Conservation (phyloP, 2,888 invertebrate genomes). For the Thereva nobilitata region DNA sequence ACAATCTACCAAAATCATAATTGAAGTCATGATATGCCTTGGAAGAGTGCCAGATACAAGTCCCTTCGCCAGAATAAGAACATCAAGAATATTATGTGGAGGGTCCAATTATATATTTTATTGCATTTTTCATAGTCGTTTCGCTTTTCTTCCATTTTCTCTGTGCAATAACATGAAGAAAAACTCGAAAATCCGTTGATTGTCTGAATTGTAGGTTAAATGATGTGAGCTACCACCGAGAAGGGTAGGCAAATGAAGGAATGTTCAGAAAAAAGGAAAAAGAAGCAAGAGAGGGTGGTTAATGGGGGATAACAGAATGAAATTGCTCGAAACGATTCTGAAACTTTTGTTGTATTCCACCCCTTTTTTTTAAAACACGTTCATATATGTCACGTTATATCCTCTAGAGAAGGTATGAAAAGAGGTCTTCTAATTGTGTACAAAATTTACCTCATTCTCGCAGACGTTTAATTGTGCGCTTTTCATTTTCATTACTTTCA, state of each 20-base stretch:
- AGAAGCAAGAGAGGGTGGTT: conserved; percentile 8
- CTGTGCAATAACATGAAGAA: conserved; percentile 8
- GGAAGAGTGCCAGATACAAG: too few relatives aligned
- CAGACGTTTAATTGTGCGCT: conserved; percentile 31
- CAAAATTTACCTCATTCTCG: conserved; percentile 29
- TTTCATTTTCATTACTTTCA: conserved; percentile 25
- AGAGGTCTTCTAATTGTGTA: conserved; percentile 26
- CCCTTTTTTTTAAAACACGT: conserved; percentile 4
- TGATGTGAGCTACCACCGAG: conserved; percentile 19
- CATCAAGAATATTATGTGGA: conserved; percentile 3
- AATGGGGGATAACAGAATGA: conserved; percentile 31
- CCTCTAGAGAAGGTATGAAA: conserved; percentile 6
- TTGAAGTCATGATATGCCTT: too few relatives aligned
- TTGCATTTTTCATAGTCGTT: conserved; percentile 7
- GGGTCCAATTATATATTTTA: conserved; percentile 18
- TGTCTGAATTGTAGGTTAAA: conserved; percentile 35
- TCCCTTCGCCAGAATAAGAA: not conserved
- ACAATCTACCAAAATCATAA: not conserved
- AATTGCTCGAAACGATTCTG: conserved; percentile 28
- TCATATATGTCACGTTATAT: conserved; percentile 18
- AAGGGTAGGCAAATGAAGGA: conserved; percentile 11
- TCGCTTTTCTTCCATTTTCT: not conserved
- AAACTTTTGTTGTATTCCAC: conserved; percentile 27
- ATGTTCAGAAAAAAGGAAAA: not conserved
- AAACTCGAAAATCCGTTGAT: conserved; percentile 29